Evolutionary conservation across 2,113 vertebrate genomes (phyloP).

Genomic region (Steatornis caripensis): DNA sequence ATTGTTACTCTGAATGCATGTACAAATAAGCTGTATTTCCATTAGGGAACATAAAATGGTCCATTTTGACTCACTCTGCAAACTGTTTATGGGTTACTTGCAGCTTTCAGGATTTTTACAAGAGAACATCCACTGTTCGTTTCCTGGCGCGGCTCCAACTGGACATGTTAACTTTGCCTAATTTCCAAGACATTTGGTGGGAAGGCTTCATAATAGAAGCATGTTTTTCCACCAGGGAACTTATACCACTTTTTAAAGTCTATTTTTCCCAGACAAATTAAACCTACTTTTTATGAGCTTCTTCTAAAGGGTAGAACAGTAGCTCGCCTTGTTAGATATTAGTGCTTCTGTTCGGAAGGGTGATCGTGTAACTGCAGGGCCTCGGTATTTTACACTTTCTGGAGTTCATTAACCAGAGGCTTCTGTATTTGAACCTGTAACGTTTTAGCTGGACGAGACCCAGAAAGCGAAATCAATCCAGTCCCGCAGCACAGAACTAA

Average conservation of each 20-base stretch:
- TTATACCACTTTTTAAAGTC: slow-evolving; percentile 24
- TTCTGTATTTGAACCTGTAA: slow-evolving; percentile 27
- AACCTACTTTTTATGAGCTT: slow-evolving; percentile 71
- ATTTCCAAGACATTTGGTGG: slow-evolving; percentile 77
- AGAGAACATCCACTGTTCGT: slow-evolving; percentile 79
- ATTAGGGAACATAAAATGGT: slow-evolving; percentile 74
- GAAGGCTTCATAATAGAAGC: slow-evolving; percentile 62
- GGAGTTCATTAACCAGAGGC: slow-evolving; percentile 30
- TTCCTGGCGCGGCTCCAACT: slow-evolving; percentile 72
- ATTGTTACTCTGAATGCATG: slow-evolving; percentile 74
- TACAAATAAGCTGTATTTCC: slow-evolving; percentile 80
- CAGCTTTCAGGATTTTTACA: slow-evolving; percentile 75
- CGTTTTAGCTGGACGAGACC: slow-evolving; percentile 32
- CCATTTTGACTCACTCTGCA: slow-evolving; percentile 76
- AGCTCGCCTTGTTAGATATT: slow-evolving; percentile 65
- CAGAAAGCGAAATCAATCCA: slow-evolving; percentile 54
- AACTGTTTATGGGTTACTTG: slow-evolving; percentile 80
- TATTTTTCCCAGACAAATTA: slow-evolving; percentile 75
- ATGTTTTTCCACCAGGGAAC: slow-evolving; percentile 73
- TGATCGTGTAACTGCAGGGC: slow-evolving; percentile 47
- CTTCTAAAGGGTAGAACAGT: slow-evolving; percentile 70
- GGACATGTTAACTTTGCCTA: slow-evolving; percentile 73
- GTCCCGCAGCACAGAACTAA: slow-evolving; percentile 54
- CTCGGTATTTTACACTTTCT: slow-evolving; percentile 50
- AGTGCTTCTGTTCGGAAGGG: slow-evolving; percentile 58